phyloP scores from a whole-genome alignment of 2,797 vertebrate genomes.

The Octomys mimax region DNA sequence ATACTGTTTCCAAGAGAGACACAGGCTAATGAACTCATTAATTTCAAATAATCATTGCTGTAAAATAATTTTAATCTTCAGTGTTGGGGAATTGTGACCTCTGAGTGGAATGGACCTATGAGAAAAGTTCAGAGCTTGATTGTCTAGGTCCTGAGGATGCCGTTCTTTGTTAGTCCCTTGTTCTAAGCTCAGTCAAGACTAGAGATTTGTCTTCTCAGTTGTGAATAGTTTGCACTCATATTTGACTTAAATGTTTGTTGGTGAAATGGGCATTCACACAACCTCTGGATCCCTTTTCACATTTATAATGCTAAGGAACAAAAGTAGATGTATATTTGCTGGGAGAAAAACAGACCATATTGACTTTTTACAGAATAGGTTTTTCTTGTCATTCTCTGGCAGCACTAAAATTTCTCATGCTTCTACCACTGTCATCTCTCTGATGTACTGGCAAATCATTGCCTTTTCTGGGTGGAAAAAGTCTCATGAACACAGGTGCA shows the following conservation, averaged over 20 bases:
- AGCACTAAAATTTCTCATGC: not conserved
- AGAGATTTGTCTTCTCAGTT: conserved; percentile 62
- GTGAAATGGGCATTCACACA: not conserved
- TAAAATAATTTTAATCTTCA: conserved; percentile 79
- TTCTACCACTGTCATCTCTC: not conserved
- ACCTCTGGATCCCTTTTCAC: not conserved
- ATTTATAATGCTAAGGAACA: not conserved
- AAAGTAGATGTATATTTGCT: not conserved
- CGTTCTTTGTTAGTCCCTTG: not conserved
- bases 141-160: not conserved
- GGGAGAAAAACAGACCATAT: conserved; percentile 1
- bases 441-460: not conserved
- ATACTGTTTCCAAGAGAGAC: conserved; percentile 81
- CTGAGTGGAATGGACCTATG: conserved; percentile 57
- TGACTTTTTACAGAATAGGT: not conserved
- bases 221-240: conserved; percentile 68
- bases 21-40: conserved; percentile 83
- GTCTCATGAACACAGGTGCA: not conserved
- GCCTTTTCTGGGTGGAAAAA: not conserved
- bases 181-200: conserved; percentile 76
- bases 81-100: conserved; percentile 59
- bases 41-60: conserved; percentile 85
- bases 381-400: not conserved
- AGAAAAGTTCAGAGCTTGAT: conserved; percentile 48
- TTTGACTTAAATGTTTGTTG: not conserved